These are phyloP conservation scores for Ariolimax columbianus DNA, from an alignment of 2,888 invertebrate genomes.

Conservation along the genomic window DNA sequence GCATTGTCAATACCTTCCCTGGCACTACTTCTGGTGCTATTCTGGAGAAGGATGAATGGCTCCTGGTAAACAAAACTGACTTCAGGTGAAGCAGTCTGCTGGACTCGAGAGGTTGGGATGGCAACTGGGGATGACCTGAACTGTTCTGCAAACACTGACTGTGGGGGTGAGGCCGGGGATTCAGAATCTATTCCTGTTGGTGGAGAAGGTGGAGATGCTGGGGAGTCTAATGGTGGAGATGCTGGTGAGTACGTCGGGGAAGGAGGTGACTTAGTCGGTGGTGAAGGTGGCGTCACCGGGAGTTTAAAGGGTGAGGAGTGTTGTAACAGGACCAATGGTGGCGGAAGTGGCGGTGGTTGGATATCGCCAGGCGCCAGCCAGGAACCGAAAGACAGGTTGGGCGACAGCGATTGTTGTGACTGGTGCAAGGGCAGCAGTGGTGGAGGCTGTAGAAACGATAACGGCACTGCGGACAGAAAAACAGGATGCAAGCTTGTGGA, in stretches of 20 bases:
- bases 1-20: slow-evolving; percentile 54
- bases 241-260: slow-evolving; percentile 41
- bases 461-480: slow-evolving; percentile 34
- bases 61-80: slow-evolving; percentile 6
- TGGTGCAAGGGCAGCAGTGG: background rate
- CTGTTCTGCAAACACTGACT: slow-evolving; percentile 10
- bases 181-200: slow-evolving; percentile 19
- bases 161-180: slow-evolving; percentile 44
- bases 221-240: slow-evolving; percentile 45
- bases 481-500: slow-evolving; percentile 23
- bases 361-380: slow-evolving; percentile 49
- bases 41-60: background rate
- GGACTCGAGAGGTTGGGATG: slow-evolving; percentile 43
- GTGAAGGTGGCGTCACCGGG: background rate
- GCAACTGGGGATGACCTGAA: slow-evolving; percentile 48
- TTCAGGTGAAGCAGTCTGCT: slow-evolving; percentile 38
- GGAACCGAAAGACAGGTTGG: slow-evolving; percentile 42
- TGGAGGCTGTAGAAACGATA: background rate
- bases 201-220: slow-evolving; percentile 42
- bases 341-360: background rate
- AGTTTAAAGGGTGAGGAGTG: slow-evolving; percentile 9
- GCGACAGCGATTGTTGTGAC: background rate
- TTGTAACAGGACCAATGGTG: background rate
- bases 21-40: background rate
- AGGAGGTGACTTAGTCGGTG: slow-evolving; percentile 33